These are phyloP conservation scores for Brachystomella parvula DNA, from an alignment of 1,140 invertebrate species.

Conservation along the genomic window DNA sequence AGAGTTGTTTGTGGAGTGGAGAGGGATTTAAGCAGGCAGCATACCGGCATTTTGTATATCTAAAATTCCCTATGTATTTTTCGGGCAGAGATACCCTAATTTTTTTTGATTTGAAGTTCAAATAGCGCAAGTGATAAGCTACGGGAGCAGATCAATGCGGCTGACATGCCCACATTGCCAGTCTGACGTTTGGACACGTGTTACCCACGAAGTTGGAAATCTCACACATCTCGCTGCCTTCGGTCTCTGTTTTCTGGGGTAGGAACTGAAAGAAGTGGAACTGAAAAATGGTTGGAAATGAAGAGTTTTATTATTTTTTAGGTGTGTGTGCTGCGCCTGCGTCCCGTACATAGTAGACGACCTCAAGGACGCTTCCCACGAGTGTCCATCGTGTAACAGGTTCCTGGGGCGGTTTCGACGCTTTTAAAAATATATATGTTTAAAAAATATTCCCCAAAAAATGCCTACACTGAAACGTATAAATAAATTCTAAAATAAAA, in stretches of 20 bases:
- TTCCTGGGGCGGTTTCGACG: conserved; percentile 48
- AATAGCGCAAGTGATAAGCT: not conserved
- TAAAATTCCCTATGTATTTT: no score
- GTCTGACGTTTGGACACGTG: conserved; percentile 44
- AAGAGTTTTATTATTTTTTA: conserved; percentile 39
- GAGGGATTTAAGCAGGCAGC: no score
- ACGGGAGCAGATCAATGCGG: not conserved
- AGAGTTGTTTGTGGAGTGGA: no score
- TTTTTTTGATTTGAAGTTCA: not conserved
- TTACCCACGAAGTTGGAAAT: conserved; percentile 47
- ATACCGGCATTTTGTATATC: no score
- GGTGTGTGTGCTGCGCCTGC: conserved; percentile 54
- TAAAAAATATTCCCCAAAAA: no score
- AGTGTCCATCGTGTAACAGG: conserved; percentile 56
- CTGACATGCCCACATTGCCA: conserved; percentile 51
- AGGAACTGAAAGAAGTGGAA: conserved; percentile 26
- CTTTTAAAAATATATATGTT: not conserved
- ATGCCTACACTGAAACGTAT: no score
- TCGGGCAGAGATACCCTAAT: no score
- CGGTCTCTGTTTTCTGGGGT: conserved; percentile 52
- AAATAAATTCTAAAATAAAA: no score
- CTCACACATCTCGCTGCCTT: conserved; percentile 55
- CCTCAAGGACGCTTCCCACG: conserved; percentile 56
- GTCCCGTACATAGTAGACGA: conserved; percentile 58
- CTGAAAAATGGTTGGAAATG: conserved; percentile 17